A percentile compares a stretch with the other conserved stretches of the same genome.
phyloP scores from a whole-genome alignment of 1,140 invertebrate genomes.

The Sogatella furcifera region DNA sequence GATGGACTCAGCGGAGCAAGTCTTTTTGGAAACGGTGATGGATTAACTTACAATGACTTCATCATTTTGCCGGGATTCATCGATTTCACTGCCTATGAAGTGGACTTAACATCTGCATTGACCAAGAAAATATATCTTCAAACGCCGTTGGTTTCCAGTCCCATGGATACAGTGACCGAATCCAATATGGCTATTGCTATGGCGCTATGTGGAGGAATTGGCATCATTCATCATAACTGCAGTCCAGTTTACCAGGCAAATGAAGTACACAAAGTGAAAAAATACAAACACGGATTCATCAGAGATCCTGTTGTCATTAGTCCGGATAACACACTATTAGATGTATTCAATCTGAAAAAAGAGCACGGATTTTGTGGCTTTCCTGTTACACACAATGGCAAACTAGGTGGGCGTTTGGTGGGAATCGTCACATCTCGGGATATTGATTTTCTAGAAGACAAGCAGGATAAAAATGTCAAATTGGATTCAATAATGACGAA shows the following conservation, averaged over 20 bases:
- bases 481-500: conserved; percentile 81
- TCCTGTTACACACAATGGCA: conserved; percentile 89
- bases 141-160: conserved; percentile 91
- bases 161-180: conserved; percentile 99
- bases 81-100: conserved; percentile 86
- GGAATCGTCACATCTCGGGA: conserved; percentile 98
- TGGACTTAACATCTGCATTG: conserved; percentile 78
- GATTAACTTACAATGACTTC: conserved; percentile 91
- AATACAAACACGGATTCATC: conserved; percentile 99
- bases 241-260: conserved; percentile 88
- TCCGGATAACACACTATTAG: conserved; percentile 68
- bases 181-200: conserved; percentile 99
- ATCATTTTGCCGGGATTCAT: conserved; percentile 96
- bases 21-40: conserved; percentile 76
- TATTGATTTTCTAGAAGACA: conserved; percentile 86
- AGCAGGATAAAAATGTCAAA: conserved; percentile 37
- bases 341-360: conserved; percentile 83
- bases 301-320: conserved; percentile 88
- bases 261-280: conserved; percentile 97
- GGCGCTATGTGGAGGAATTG: conserved; percentile 50
- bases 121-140: conserved; percentile 86
- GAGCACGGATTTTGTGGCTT: conserved; percentile 94
- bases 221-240: conserved; percentile 98
- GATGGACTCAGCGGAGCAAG: conserved; percentile 64
- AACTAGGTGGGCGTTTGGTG: conserved; percentile 82